Percentiles rank a stretch among this genome's conserved stretches.
Evolutionary conservation across 1,140 invertebrate species (phyloP).

Genomic region (Hesperophylax magnus): DNA sequence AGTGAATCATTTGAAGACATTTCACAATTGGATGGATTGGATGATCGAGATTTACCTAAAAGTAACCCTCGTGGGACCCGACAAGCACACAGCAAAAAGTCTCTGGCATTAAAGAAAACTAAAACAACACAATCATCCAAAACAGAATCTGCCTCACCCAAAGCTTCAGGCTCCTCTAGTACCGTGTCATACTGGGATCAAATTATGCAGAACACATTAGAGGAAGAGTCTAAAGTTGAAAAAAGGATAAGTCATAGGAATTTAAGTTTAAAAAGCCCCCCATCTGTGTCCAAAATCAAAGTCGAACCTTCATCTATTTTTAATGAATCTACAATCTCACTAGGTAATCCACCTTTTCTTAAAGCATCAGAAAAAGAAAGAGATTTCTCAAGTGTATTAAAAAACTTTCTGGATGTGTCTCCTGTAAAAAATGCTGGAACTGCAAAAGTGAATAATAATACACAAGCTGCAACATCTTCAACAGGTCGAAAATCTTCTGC

Average conservation of each 20-base stretch:
- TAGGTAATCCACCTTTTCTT: slow-evolving; percentile 17
- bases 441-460: too few species aligned
- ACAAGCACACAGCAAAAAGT: slow-evolving; percentile 43
- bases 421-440: too few species aligned
- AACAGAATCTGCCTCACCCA: not conserved
- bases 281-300: slow-evolving; percentile 40
- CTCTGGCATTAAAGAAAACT: slow-evolving; percentile 12
- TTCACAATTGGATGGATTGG: slow-evolving; percentile 72
- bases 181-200: slow-evolving; percentile 53
- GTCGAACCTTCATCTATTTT: slow-evolving; percentile 28
- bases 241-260: slow-evolving; percentile 53
- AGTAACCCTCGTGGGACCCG: too few species aligned
- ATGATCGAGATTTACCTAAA: slow-evolving; percentile 61
- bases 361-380: not conserved
- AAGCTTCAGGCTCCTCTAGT: slow-evolving; percentile 3
- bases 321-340: slow-evolving; percentile 33
- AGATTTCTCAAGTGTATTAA: too few species aligned
- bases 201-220: slow-evolving; percentile 46
- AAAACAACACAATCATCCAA: not conserved
- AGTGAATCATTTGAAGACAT: slow-evolving; percentile 59
- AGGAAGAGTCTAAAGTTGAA: slow-evolving; percentile 41
- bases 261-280: slow-evolving; percentile 44
- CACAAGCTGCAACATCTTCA: not conserved
- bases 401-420: too few species aligned
- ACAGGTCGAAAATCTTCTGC: not conserved